These are phyloP conservation scores for Aspidapion aeneum DNA, from an alignment of 2,888 invertebrate species.

Conservation along the genomic window DNA sequence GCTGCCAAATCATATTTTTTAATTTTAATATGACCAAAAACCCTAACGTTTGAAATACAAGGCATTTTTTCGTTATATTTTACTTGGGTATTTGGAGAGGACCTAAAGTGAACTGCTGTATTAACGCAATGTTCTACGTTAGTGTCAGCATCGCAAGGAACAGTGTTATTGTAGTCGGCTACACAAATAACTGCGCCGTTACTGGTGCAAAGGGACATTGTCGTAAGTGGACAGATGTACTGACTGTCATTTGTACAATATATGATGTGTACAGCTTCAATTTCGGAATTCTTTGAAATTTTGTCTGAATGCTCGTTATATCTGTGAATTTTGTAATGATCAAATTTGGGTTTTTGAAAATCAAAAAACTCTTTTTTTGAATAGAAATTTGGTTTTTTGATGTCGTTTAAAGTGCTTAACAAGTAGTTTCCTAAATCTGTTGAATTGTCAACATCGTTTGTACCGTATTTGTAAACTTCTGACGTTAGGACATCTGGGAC, in stretches of 20 bases:
- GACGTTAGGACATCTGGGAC: not conserved
- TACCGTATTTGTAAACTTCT: not conserved
- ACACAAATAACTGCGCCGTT: not conserved
- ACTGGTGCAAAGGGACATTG: not conserved
- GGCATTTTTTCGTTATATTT: not conserved
- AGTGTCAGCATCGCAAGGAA: not conserved
- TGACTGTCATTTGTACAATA: not conserved
- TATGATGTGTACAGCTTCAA: not conserved
- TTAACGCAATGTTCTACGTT: not conserved
- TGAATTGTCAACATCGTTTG: not conserved
- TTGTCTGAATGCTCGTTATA: not conserved
- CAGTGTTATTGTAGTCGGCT: not conserved
- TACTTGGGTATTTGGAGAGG: not conserved
- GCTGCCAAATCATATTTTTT: no score
- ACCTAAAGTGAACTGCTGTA: not conserved
- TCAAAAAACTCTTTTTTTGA: not conserved
- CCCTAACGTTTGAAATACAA: not conserved
- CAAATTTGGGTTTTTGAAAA: not conserved
- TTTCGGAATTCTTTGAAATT: not conserved
- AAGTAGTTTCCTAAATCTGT: not conserved
- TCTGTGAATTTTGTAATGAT: not conserved
- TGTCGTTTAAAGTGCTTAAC: not conserved
- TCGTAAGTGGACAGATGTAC: not conserved
- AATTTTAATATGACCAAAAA: not conserved
- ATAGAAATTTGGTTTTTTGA: not conserved